Evolutionary conservation across 2,113 vertebrate genomes (phyloP), one percentile per base, ranked within the genome.

Genomic region (Leuciscus idus): DNA sequence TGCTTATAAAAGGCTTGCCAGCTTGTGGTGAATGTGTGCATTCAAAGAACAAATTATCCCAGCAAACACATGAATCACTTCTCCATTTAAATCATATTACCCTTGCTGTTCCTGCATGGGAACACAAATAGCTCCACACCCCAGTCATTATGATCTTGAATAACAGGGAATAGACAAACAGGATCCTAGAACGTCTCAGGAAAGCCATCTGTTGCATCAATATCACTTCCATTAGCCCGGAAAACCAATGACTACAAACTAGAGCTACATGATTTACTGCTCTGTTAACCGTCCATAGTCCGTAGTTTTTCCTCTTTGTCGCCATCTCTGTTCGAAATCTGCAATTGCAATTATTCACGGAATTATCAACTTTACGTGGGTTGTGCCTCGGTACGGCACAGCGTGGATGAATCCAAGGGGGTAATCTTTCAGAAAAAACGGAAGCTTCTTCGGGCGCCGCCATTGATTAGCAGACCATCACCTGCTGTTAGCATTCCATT

Each of bases 121-220:
- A 57, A 43, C 62, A 86, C 55, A 75, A 86, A 81, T 26, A 64
- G 36, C 6, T 46, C 64, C 84, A 86, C 62, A 30, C 61, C 50
- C 75, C 28, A 84, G 36, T 28, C 39, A 46, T 7, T 46, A 55
- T 10, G 4, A 62, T 59, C 50, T 48, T 55, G 43, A 55, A 21
- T 39, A 62, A 43, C 21, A 5, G 19, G 23, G 68, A 39, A 43
- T 23, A 43, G 21, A 73, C 39, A 73, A 43, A 11, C 73, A 28
- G 43, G 46, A 48, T 75, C 43, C 72, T 26, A 75, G n/a, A 46
- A 81, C 11, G n/a, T 81, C 77, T 62, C n/a, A 64, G 59, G n/a
- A 64, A 81, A 81, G 36, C 78, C 59, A 64, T 28, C 59, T 64
- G 59, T 28, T 48, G 36, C 76, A 36, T 13, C 19, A 79, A 39